Conservation (phyloP, 2,888 invertebrate species). For the Tipula confusa region DNA sequence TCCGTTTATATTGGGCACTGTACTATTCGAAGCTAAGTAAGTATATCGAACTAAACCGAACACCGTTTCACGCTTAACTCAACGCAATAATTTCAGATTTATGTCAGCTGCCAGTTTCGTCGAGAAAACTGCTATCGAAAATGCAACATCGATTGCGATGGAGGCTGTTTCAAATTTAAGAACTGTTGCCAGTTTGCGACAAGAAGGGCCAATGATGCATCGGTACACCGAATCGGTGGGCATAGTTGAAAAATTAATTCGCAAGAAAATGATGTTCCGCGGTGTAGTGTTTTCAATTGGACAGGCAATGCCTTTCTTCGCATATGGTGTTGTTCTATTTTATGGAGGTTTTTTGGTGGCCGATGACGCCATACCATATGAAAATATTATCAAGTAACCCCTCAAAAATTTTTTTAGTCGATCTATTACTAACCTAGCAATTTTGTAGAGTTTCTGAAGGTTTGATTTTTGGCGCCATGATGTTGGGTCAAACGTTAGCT, state of each 20-base stretch:
- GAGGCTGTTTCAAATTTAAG: constrained; percentile 70
- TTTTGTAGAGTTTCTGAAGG: constrained; percentile 65
- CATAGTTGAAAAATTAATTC: constrained; percentile 52
- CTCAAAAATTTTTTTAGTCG: neutral
- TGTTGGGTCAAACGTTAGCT: constrained; percentile 72
- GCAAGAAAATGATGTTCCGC: constrained; percentile 57
- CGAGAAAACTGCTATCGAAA: constrained; percentile 62
- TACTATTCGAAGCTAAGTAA: constrained; percentile 60
- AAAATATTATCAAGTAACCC: constrained; percentile 63
- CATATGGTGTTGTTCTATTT: constrained; percentile 66
- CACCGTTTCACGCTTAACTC: neutral
- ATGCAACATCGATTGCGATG: constrained; percentile 66
- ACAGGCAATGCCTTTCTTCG: constrained; percentile 66
- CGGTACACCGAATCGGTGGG: constrained; percentile 58
- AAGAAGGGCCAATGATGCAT: constrained; percentile 58
- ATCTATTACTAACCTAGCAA: neutral
- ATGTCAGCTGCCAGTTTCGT: constrained; percentile 57
- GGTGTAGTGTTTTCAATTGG: constrained; percentile 68
- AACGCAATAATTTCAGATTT: constrained; percentile 45
- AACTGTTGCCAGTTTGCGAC: constrained; percentile 63
- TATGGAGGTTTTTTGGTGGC: constrained; percentile 70
- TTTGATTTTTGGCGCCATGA: constrained; percentile 73
- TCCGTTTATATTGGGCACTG: constrained; percentile 64
- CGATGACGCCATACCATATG: constrained; percentile 58
- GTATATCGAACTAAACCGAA: neutral